These are phyloP conservation scores for Erebia aethiops DNA, from an alignment of 2,888 invertebrate genomes.

Conservation along the genomic window DNA sequence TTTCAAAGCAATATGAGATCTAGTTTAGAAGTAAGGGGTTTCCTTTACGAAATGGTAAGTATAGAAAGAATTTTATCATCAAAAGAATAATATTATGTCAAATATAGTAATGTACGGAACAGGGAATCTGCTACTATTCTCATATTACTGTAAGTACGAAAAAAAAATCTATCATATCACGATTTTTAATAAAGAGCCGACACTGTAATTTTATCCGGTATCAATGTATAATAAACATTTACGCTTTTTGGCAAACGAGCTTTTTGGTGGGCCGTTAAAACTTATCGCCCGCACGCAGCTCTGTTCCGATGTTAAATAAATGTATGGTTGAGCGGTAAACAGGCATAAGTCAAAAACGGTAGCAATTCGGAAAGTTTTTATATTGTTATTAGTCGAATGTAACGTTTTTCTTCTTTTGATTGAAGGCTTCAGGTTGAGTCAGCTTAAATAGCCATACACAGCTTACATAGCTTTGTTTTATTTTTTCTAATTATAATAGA, in stretches of 20 bases:
- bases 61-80: too few relatives aligned
- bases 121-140: too few relatives aligned
- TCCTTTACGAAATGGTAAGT: too few relatives aligned
- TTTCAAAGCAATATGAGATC: too few relatives aligned
- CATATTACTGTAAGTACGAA: too few relatives aligned
- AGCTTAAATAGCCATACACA: background rate
- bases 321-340: background rate
- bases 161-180: constrained; percentile 4
- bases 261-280: constrained; percentile 39
- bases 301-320: constrained; percentile 31
- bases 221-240: constrained; percentile 34
- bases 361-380: background rate
- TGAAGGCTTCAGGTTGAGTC: background rate
- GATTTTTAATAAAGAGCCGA: constrained; percentile 21
- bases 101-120: too few relatives aligned
- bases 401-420: background rate
- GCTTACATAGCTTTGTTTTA: too few relatives aligned
- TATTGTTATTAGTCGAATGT: background rate
- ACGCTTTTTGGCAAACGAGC: constrained; percentile 39
- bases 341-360: background rate
- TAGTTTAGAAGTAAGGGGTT: too few relatives aligned
- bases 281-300: constrained; percentile 39
- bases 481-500: too few relatives aligned
- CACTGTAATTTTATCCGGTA: constrained; percentile 26
- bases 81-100: too few relatives aligned